Evolutionary conservation across 2,888 invertebrate species (phyloP).

Genomic region (Palloptera scutellata): DNA sequence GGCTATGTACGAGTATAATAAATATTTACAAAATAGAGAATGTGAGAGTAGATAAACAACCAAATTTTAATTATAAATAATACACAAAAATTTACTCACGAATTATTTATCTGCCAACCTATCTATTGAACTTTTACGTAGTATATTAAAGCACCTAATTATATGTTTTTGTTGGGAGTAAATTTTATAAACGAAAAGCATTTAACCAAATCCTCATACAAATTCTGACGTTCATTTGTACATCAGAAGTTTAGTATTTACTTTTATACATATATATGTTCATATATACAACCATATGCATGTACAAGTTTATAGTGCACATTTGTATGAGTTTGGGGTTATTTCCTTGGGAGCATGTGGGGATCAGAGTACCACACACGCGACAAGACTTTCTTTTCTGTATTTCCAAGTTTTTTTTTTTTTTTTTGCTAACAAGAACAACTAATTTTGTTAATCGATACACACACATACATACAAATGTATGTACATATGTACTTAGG

Average conservation of each 20-base stretch:
- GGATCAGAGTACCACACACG: too few relatives aligned
- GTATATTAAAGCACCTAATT: too few relatives aligned
- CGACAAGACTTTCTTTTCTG: too few relatives aligned
- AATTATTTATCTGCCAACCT: not conserved
- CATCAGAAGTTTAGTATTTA: not conserved
- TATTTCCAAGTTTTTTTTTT: too few relatives aligned
- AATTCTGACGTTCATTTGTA: too few relatives aligned
- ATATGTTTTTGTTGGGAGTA: too few relatives aligned
- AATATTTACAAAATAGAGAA: not conserved
- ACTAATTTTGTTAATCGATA: constrained; percentile 17
- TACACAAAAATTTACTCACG: constrained; percentile 18
- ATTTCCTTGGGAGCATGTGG: not conserved
- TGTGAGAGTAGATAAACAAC: constrained; percentile 7
- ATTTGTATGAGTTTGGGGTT: not conserved
- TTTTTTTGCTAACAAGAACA: too few relatives aligned
- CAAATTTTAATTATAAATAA: constrained; percentile 11
- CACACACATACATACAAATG: constrained; percentile 2
- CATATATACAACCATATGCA: constrained; percentile 8
- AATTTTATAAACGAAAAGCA: too few relatives aligned
- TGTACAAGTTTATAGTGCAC: constrained; percentile 3
- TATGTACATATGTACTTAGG: constrained; percentile 22
- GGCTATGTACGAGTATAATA: not conserved
- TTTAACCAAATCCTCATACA: too few relatives aligned
- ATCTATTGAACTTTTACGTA: too few relatives aligned
- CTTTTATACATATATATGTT: constrained; percentile 8